A percentile compares a stretch with the other conserved stretches of the same genome.
Conservation (phyloP, 2,888 invertebrate species). For the Litoditis marina region DNA sequence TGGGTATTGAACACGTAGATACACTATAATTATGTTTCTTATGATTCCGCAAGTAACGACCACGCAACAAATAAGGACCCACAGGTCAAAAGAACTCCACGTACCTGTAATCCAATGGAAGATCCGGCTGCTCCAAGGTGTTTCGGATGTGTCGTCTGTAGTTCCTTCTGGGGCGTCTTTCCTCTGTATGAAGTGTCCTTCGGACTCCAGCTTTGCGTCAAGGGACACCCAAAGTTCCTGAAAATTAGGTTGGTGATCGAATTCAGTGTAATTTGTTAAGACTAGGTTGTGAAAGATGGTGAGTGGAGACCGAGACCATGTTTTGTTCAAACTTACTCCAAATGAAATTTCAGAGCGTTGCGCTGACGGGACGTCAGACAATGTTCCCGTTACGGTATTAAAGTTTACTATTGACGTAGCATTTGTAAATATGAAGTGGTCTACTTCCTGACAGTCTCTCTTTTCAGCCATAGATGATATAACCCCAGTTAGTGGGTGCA, state of each 20-base stretch:
- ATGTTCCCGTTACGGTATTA: too few relatives aligned
- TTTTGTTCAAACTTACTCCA: too few relatives aligned
- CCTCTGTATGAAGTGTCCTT: background rate
- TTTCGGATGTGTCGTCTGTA: too few relatives aligned
- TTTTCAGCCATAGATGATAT: too few relatives aligned
- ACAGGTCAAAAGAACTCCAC: background rate
- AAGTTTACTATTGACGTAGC: too few relatives aligned
- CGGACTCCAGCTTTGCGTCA: background rate
- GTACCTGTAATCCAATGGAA: background rate
- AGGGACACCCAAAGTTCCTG: slow-evolving; percentile 4
- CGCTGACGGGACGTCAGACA: too few relatives aligned
- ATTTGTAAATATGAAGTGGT: too few relatives aligned
- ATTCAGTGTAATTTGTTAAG: background rate
- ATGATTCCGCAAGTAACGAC: background rate
- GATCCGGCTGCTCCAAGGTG: too few relatives aligned
- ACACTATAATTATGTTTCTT: background rate
- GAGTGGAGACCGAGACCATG: too few relatives aligned
- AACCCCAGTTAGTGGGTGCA: slow-evolving; percentile 1
- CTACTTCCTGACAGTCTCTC: too few relatives aligned
- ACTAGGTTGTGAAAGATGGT: slow-evolving; percentile 8
- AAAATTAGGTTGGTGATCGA: background rate
- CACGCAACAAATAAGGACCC: background rate
- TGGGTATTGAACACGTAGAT: background rate
- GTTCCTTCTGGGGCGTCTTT: too few relatives aligned
- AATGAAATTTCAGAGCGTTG: too few relatives aligned